A percentile compares a stretch with the other conserved stretches of the same genome.
These are phyloP conservation scores for Chiloscyllium plagiosum DNA, from an alignment of 2,113 vertebrate species.

Conservation along the genomic window DNA sequence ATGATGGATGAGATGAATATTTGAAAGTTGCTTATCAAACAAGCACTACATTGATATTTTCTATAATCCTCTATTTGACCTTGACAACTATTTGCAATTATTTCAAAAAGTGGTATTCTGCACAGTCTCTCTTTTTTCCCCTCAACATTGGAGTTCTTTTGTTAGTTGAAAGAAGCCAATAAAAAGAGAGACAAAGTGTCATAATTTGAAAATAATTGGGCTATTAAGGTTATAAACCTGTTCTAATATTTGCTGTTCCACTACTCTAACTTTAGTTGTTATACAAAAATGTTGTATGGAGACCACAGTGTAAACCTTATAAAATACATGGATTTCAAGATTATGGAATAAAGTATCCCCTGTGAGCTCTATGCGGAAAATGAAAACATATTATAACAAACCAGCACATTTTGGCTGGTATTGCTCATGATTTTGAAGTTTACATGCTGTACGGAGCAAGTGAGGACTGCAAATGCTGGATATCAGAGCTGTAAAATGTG, in stretches of 20 bases:
- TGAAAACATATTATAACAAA: background rate
- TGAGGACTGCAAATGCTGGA: no score
- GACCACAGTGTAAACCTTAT: background rate
- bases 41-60: background rate
- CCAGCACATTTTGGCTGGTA: background rate
- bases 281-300: background rate
- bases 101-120: background rate
- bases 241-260: background rate
- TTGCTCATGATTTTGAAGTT: background rate
- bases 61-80: slow-evolving; percentile 13
- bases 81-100: background rate
- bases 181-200: background rate
- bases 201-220: background rate
- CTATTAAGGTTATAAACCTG: background rate
- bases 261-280: background rate
- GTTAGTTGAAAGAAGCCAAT: background rate
- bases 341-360: background rate
- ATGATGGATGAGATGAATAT: background rate
- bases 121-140: background rate
- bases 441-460: background rate
- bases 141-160: background rate
- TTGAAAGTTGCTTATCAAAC: slow-evolving; percentile 9
- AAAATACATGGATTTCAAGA: background rate
- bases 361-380: background rate
- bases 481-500: no score